These are phyloP conservation scores for Tragopan temminckii DNA, from an alignment of 2,797 vertebrate species.

Conservation along the genomic window DNA sequence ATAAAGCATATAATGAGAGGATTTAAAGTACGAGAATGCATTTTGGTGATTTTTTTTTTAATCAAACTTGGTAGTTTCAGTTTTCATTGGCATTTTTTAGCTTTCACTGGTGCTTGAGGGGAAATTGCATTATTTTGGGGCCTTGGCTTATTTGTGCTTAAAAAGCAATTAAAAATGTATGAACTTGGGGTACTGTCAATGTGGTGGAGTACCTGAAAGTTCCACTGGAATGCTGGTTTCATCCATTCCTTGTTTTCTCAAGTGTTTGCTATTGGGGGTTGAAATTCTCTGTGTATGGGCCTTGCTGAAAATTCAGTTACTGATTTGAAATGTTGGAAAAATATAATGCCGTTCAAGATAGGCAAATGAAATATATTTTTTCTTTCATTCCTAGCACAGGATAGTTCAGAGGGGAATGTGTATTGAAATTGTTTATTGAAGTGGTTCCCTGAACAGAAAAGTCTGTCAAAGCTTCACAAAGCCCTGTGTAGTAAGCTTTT, in stretches of 20 bases:
- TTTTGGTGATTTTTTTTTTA: background rate
- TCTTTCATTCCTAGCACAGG: background rate
- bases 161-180: background rate
- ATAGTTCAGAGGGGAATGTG: background rate
- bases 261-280: background rate
- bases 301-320: background rate
- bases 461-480: background rate
- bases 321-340: background rate
- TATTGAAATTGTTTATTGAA: background rate
- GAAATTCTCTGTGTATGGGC: background rate
- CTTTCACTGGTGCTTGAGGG: background rate
- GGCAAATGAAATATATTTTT: background rate
- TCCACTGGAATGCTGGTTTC: background rate
- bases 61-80: background rate
- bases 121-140: background rate
- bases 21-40: background rate
- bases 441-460: background rate
- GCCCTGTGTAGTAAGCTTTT: background rate
- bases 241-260: background rate
- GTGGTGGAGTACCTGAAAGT: background rate
- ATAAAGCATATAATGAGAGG: background rate
- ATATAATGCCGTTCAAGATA: background rate
- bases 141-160: background rate
- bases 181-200: background rate
- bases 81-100: background rate